phyloP scores from a whole-genome alignment of 2,888 invertebrate species.

The Drosophila mayaguana region DNA sequence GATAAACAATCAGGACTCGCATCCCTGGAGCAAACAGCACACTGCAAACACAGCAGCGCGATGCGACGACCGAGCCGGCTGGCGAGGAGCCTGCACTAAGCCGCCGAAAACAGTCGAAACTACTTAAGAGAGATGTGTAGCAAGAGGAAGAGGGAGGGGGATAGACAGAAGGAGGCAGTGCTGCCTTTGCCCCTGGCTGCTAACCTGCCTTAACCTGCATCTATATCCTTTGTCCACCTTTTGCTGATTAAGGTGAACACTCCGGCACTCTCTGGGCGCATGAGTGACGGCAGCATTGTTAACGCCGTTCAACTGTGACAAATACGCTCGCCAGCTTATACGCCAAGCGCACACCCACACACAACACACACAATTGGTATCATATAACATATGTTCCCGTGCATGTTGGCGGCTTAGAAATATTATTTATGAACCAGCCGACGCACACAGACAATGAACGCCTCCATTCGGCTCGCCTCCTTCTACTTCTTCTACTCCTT shows the following conservation, averaged over 20 bases:
- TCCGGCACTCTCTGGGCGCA: constrained; percentile 41
- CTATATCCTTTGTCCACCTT: constrained; percentile 32
- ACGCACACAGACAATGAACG: constrained; percentile 69
- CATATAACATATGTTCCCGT: constrained; percentile 62
- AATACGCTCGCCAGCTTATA: constrained; percentile 72
- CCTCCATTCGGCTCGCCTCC: constrained; percentile 1
- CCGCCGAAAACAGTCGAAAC: constrained; percentile 39
- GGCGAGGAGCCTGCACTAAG: constrained; percentile 13
- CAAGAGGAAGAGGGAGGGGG: background rate
- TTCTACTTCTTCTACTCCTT: accelerated
- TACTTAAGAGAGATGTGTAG: constrained; percentile 35
- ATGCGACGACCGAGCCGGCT: background rate
- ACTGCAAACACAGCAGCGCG: constrained; percentile 29
- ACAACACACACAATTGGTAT: background rate
- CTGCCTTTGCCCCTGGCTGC: background rate
- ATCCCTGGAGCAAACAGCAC: constrained; percentile 43
- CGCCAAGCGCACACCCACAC: constrained; percentile 17
- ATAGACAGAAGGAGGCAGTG: background rate
- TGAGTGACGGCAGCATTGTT: constrained; percentile 63
- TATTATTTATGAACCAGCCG: constrained; percentile 75
- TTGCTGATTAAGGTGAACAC: constrained; percentile 67
- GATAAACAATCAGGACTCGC: constrained; percentile 64
- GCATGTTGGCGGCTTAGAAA: constrained; percentile 74
- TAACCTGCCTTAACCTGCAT: background rate
- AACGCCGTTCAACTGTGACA: constrained; percentile 78